Evolutionary conservation across 2,113 vertebrate genomes (phyloP).

Genomic region (Entomyzon cyanotis): DNA sequence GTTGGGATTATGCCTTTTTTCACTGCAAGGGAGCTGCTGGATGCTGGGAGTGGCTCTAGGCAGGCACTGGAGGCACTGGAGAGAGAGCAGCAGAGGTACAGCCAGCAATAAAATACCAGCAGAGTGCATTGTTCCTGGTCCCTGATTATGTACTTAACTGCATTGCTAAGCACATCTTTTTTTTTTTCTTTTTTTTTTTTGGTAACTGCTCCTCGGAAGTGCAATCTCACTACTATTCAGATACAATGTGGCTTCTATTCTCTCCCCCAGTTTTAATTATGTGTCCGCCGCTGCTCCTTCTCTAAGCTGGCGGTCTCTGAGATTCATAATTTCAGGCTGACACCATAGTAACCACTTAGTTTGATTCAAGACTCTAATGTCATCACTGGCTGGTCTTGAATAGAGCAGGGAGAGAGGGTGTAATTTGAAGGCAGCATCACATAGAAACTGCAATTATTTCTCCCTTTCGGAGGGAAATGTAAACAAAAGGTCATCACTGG

Average conservation of each 20-base stretch:
- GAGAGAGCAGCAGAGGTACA: neutral
- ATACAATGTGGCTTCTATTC: constrained; percentile 69
- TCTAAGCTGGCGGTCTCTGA: constrained; percentile 63
- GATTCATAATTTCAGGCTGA: constrained; percentile 79
- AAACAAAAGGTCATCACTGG: constrained; percentile 74
- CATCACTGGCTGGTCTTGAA: constrained; percentile 74
- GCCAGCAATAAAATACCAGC: constrained; percentile 53
- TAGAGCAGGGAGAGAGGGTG: constrained; percentile 61
- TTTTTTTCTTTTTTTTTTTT: neutral
- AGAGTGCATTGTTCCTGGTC: constrained; percentile 29
- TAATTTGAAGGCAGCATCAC: constrained; percentile 67
- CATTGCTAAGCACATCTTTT: constrained; percentile 56
- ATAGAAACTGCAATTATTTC: constrained; percentile 71
- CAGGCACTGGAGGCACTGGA: neutral
- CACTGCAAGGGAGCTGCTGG: neutral
- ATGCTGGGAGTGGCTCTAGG: neutral
- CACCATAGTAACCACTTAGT: constrained; percentile 81
- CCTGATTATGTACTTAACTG: constrained; percentile 50
- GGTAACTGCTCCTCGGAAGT: constrained; percentile 25
- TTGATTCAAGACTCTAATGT: constrained; percentile 78
- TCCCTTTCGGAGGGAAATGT: constrained; percentile 71
- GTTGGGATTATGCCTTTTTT: neutral
- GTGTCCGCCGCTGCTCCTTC: constrained; percentile 63
- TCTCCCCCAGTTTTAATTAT: constrained; percentile 70
- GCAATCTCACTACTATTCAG: constrained; percentile 66